Base-by-base conservation (phyloP, 2,888 invertebrate genomes). In the Drosophila barbarae region DNA sequence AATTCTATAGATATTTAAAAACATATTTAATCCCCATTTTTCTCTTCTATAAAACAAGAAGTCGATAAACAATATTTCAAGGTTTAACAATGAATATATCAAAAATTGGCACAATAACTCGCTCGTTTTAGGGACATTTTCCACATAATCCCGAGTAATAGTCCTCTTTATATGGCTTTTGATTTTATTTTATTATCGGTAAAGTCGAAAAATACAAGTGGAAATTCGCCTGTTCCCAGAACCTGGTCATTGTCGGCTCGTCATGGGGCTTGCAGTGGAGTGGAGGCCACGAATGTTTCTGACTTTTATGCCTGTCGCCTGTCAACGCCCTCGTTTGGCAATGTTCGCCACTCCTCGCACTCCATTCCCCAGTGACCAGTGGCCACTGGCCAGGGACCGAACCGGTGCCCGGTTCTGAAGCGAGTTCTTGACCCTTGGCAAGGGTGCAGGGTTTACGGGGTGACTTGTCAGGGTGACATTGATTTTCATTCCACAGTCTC, bases 381-480 rank as follows among this genome's bases (percentile, higher is more conserved):
- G 35, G 58, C 15, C 46, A 34, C 12, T 28, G 44, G 18, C 28
- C 28, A 12, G 28, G 44, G 15, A 44, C 15, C 26, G 9, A 9
- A 9, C 10, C 12, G 15, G 15, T 7, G 3, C 26, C 26, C 26
- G 26, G 26, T 5, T 26, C 46, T 21, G 39, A 34, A 39, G 28
- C 34, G 12, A 12, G 18, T 23, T 63, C 63, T 63, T 44, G 63
- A 44, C 63, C 35, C 50, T 21, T 15, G 23, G 23, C 36, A 18
- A 30, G 56, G 38, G 38, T 18, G 38, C 10, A 35, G 35, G n/a
- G 28, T 21, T 23, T 9, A 2, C 26, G 32, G 26, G 28, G 18
- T 38, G 61, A 64, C 69, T 72, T 76, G 75, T 76, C 72, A 65
- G 44, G 56, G 66, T 71, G 77, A 79, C 84, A 79, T 79, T 83